Percentiles rank a stretch among this genome's conserved stretches.
These are phyloP conservation scores for Halcyon senegalensis DNA, from an alignment of 2,113 vertebrate species.

Conservation along the genomic window DNA sequence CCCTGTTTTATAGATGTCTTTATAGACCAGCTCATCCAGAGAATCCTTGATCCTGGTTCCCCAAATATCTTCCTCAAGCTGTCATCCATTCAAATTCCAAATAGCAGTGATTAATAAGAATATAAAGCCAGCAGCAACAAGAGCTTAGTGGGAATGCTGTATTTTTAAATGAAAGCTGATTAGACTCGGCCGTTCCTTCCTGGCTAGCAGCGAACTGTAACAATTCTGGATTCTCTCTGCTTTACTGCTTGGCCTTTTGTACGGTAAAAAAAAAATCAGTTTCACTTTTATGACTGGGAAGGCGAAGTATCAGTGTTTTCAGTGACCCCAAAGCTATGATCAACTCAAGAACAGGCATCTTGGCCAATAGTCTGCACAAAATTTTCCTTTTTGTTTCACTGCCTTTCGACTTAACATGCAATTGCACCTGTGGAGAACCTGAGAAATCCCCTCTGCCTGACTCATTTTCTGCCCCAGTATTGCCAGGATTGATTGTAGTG, in stretches of 20 bases:
- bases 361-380: not conserved
- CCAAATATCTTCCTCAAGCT: not conserved
- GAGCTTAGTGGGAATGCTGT: slow-evolving; percentile 2
- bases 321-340: not conserved
- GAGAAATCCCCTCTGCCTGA: not conserved
- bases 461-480: not conserved
- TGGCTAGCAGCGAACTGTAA: not conserved
- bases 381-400: not conserved
- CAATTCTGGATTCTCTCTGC: not conserved
- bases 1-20: not conserved
- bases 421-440: not conserved
- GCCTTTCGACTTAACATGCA: not conserved
- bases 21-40: not conserved
- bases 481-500: not conserved
- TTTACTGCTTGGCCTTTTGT: not conserved
- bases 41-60: not conserved
- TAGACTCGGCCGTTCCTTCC: slow-evolving; percentile 21
- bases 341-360: not conserved
- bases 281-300: not conserved
- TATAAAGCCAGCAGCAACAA: slow-evolving; percentile 25
- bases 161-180: slow-evolving; percentile 44
- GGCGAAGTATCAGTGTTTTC: not conserved
- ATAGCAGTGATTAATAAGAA: not conserved
- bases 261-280: not conserved
- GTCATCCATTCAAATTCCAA: not conserved